Evolutionary conservation across 2,113 vertebrate genomes (phyloP).

Genomic region (Pygathrix nemaeus): DNA sequence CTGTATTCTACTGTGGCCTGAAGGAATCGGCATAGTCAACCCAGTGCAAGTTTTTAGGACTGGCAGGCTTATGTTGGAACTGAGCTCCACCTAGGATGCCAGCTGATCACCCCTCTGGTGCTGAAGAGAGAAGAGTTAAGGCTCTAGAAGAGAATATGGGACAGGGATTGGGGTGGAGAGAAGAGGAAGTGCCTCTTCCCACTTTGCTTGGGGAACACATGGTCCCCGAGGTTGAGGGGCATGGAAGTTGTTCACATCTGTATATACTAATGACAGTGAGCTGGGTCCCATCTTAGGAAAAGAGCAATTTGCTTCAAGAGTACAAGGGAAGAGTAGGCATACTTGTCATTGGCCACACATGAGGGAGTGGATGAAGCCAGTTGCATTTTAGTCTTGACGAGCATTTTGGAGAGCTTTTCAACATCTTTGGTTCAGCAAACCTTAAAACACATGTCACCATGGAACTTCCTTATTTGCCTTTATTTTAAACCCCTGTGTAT

Average conservation of each 20-base stretch:
- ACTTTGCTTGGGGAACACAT: neutral
- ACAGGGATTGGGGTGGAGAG: neutral
- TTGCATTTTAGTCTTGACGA: slow-evolving; percentile 43
- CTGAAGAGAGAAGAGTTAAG: neutral
- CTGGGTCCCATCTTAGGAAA: neutral
- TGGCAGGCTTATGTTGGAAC: neutral
- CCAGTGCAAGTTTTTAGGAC: neutral
- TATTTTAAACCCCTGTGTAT: slow-evolving; percentile 55
- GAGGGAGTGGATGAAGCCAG: slow-evolving; percentile 32
- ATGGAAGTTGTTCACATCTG: neutral
- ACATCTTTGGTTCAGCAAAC: slow-evolving; percentile 50
- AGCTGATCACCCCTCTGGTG: neutral
- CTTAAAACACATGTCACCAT: slow-evolving; percentile 61
- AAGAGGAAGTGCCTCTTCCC: neutral
- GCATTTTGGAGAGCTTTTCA: slow-evolving; percentile 50
- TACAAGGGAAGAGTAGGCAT: neutral
- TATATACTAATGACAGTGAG: neutral
- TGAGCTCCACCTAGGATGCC: neutral
- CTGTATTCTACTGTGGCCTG: neutral
- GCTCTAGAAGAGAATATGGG: neutral
- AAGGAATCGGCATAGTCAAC: neutral
- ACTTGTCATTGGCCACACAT: neutral
- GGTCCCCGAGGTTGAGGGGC: neutral
- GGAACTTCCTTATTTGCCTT: slow-evolving; percentile 40
- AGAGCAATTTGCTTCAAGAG: neutral